Evolutionary conservation across 2,113 vertebrate species (phyloP).

Genomic region (Petrocephalus microphthalmus): DNA sequence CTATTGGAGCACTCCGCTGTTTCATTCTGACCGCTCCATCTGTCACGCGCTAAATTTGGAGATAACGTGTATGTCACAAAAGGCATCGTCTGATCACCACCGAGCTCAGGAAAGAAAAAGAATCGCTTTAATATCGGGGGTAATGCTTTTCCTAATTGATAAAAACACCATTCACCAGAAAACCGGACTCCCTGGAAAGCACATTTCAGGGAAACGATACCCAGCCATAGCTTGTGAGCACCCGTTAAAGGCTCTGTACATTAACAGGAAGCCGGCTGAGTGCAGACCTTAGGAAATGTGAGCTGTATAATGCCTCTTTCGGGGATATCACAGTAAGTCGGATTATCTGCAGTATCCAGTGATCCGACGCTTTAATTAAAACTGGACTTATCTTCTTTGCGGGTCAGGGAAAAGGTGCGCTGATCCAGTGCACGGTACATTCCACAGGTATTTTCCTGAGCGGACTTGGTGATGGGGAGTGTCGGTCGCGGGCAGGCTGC

Average conservation of each 20-base stretch:
- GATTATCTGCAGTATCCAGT: slow-evolving; percentile 40
- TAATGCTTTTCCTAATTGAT: not conserved
- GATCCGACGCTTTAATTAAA: slow-evolving; percentile 46
- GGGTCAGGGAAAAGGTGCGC: slow-evolving; percentile 26
- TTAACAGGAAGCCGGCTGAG: not conserved
- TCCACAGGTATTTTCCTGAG: slow-evolving; percentile 26
- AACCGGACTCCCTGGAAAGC: not conserved
- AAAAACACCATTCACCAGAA: not conserved
- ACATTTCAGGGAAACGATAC: not conserved
- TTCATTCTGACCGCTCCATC: not conserved
- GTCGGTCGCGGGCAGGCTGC: slow-evolving; percentile 13
- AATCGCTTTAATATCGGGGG: not conserved
- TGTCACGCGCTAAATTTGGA: not conserved
- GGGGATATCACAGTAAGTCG: slow-evolving; percentile 36
- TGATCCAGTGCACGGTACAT: slow-evolving; percentile 22
- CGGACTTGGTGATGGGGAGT: slow-evolving; percentile 25
- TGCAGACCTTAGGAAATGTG: slow-evolving; percentile 28
- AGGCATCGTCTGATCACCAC: not conserved
- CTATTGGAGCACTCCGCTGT: not conserved
- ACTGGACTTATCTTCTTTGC: slow-evolving; percentile 37
- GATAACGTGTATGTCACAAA: not conserved
- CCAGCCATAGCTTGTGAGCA: not conserved
- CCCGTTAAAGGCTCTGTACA: not conserved
- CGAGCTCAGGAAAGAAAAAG: not conserved
- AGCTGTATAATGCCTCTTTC: slow-evolving; percentile 36